Evolutionary conservation across 1,140 invertebrate genomes (phyloP).

Genomic region (Zaprionus davidi): DNA sequence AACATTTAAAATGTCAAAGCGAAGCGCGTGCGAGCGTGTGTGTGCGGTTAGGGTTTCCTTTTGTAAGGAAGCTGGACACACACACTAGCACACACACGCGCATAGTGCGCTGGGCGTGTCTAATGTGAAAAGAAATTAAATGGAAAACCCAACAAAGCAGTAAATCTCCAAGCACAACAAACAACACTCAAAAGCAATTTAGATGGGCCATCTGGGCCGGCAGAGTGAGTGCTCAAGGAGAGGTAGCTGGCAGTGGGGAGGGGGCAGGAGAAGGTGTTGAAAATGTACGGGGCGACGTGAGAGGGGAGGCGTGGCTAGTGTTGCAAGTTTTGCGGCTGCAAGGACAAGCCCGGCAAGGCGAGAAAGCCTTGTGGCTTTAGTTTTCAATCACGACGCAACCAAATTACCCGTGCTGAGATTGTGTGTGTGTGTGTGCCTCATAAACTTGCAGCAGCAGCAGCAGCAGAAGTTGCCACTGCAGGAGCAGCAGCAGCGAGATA

Average conservation of each 20-base stretch:
- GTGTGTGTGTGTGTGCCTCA: slow-evolving; percentile 15
- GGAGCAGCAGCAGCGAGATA: slow-evolving; percentile 45
- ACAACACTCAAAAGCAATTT: slow-evolving; percentile 79
- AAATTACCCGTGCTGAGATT: slow-evolving; percentile 23
- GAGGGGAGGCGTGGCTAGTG: background rate
- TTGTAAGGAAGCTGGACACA: slow-evolving; percentile 24
- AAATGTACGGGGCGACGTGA: background rate
- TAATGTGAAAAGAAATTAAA: slow-evolving; percentile 76
- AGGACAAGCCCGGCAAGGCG: slow-evolving; percentile 11
- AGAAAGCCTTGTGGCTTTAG: slow-evolving; percentile 14
- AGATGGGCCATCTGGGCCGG: slow-evolving; percentile 51
- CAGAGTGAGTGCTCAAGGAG: slow-evolving; percentile 9
- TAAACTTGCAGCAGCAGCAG: slow-evolving; percentile 16
- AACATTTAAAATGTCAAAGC: slow-evolving; percentile 77
- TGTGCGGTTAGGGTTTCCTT: slow-evolving; percentile 16
- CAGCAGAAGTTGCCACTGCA: background rate
- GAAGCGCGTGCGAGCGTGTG: slow-evolving; percentile 1
- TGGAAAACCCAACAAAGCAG: slow-evolving; percentile 72
- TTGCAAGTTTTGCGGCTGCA: slow-evolving; percentile 3
- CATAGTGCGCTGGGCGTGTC: slow-evolving; percentile 30
- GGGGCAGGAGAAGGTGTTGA: background rate
- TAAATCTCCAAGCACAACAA: slow-evolving; percentile 77
- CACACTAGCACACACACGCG: background rate
- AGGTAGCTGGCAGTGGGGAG: background rate
- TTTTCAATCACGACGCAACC: slow-evolving; percentile 45